phyloP scores from a whole-genome alignment of 2,888 invertebrate species.

The Leptarthrus brevirostris region DNA sequence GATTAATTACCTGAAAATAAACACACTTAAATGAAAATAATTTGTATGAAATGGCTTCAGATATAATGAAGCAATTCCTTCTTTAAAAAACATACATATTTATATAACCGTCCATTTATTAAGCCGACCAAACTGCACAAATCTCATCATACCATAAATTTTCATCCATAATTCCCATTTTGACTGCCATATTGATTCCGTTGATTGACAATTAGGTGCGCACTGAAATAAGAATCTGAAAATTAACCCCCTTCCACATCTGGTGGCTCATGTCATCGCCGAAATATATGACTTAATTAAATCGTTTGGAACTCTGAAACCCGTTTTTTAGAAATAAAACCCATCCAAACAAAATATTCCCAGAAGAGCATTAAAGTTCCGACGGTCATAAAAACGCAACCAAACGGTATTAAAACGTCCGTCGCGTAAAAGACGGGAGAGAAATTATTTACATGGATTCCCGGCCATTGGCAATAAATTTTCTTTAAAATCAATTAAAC shows the following conservation, averaged over 20 bases:
- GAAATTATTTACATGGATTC: constrained; percentile 44
- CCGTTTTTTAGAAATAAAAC: neutral
- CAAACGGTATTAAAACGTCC: constrained; percentile 25
- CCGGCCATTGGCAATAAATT: constrained; percentile 40
- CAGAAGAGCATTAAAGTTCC: constrained; percentile 19
- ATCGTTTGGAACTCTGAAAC: neutral
- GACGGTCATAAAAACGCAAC: constrained; percentile 34
- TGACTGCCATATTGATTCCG: neutral
- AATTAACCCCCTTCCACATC: neutral
- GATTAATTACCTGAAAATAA: no score
- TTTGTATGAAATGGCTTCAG: no score
- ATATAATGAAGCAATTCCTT: no score
- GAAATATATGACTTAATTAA: constrained; percentile 44
- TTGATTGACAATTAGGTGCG: neutral
- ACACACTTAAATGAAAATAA: no score
- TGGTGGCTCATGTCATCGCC: constrained; percentile 1
- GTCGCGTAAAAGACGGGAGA: constrained; percentile 8
- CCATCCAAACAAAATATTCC: constrained; percentile 23
- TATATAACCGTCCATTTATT: no score
- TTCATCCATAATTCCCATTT: neutral
- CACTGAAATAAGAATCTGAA: neutral
- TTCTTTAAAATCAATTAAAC: constrained; percentile 48
- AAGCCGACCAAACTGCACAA: neutral
- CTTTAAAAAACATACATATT: no score
- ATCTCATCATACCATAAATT: neutral